These are phyloP conservation scores for Pteronotus mesoamericanus DNA, from an alignment of 2,797 vertebrate species.

Conservation along the genomic window DNA sequence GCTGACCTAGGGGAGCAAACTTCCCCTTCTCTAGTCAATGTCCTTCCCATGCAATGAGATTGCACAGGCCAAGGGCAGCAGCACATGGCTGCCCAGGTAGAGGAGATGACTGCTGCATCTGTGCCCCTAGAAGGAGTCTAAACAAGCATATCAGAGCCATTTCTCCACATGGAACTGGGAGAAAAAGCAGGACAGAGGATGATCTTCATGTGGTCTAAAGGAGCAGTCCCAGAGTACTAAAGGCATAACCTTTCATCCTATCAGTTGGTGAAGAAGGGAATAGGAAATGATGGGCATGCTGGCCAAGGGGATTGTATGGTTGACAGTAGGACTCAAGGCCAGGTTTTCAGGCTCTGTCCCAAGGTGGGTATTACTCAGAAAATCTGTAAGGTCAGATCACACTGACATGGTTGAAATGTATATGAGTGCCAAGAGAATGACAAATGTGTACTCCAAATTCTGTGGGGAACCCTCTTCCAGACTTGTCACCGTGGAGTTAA, in stretches of 20 bases:
- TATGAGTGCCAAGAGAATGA: background rate
- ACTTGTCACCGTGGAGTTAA: background rate
- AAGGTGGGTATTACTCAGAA: background rate
- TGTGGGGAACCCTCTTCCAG: background rate
- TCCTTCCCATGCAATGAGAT: no score
- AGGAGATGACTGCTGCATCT: background rate
- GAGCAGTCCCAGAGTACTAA: background rate
- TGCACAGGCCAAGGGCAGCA: background rate
- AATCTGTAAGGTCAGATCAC: background rate
- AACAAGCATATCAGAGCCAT: background rate
- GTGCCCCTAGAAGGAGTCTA: no score
- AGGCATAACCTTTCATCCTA: background rate
- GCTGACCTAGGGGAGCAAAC: no score
- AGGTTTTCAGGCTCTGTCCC: background rate
- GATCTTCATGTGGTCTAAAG: background rate
- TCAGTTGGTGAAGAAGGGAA: background rate
- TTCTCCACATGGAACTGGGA: fast-evolving
- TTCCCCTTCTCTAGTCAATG: background rate
- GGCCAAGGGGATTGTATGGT: background rate
- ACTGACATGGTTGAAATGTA: background rate
- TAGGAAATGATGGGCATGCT: background rate
- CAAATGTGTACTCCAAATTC: background rate
- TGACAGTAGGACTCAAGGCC: background rate
- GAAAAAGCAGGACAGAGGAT: background rate
- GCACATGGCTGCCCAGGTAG: no score